phyloP scores from a whole-genome alignment of 1,140 invertebrate species.

The Bombus soroeensis region DNA sequence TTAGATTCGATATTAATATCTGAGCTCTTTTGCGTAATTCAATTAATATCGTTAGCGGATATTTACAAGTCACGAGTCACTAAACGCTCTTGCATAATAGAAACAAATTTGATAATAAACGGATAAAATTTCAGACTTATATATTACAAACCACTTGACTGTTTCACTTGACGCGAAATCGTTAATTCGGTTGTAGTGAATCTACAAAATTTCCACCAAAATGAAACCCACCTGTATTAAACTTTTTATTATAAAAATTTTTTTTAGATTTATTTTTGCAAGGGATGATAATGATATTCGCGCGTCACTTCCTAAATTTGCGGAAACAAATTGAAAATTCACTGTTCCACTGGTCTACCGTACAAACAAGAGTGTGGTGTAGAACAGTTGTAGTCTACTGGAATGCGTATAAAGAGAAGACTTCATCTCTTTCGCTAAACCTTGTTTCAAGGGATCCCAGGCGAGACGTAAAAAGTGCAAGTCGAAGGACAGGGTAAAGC shows the following conservation, averaged over 20 bases:
- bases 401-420: not conserved
- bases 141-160: too few relatives aligned
- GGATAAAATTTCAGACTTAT: too few relatives aligned
- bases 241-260: too few relatives aligned
- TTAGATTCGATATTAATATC: not conserved
- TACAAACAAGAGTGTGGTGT: not conserved
- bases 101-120: too few relatives aligned
- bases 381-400: not conserved
- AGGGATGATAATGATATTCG: too few relatives aligned
- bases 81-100: too few relatives aligned
- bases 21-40: not conserved
- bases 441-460: not conserved
- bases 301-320: too few relatives aligned
- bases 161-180: too few relatives aligned
- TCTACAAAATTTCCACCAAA: too few relatives aligned
- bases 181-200: too few relatives aligned
- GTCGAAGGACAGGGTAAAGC: not conserved
- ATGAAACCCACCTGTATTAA: too few relatives aligned
- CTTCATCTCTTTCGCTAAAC: not conserved
- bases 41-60: not conserved
- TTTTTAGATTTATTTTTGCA: too few relatives aligned
- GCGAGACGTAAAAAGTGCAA: not conserved
- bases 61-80: not conserved
- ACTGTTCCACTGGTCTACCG: not conserved
- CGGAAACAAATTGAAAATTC: not conserved